These are phyloP conservation scores for Hyperopisus bebe DNA, from an alignment of 2,113 vertebrate genomes.

Conservation along the genomic window DNA sequence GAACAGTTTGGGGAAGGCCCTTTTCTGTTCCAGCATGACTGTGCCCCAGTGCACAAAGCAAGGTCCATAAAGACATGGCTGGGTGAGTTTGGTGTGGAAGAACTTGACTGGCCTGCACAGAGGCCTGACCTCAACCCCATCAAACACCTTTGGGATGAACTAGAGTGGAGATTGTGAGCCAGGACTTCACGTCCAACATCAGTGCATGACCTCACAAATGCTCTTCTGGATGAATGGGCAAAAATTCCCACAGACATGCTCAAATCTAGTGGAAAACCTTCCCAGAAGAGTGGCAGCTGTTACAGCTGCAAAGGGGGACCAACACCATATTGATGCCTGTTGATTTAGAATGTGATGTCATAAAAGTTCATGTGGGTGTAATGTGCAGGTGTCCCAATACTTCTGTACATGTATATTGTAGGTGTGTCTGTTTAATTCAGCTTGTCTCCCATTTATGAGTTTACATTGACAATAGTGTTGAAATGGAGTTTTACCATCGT, in stretches of 20 bases:
- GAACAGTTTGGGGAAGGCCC: neutral
- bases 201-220: neutral
- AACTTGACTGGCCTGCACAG: neutral
- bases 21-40: neutral
- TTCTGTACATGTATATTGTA: neutral
- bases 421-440: neutral
- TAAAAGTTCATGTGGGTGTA: neutral
- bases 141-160: neutral
- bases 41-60: neutral
- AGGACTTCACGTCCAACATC: neutral
- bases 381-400: neutral
- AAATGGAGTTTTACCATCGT: neutral
- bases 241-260: neutral
- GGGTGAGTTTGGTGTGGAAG: neutral
- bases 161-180: neutral
- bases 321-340: neutral
- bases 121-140: neutral
- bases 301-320: neutral
- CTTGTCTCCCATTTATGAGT: neutral
- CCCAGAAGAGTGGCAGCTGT: neutral
- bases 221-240: neutral
- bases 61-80: neutral
- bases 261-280: neutral
- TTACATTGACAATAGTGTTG: neutral
- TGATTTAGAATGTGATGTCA: neutral